A percentile compares a stretch with the other conserved stretches of the same genome.
Evolutionary conservation across 1,140 invertebrate species (phyloP).

Genomic region (Polyergus mexicanus): DNA sequence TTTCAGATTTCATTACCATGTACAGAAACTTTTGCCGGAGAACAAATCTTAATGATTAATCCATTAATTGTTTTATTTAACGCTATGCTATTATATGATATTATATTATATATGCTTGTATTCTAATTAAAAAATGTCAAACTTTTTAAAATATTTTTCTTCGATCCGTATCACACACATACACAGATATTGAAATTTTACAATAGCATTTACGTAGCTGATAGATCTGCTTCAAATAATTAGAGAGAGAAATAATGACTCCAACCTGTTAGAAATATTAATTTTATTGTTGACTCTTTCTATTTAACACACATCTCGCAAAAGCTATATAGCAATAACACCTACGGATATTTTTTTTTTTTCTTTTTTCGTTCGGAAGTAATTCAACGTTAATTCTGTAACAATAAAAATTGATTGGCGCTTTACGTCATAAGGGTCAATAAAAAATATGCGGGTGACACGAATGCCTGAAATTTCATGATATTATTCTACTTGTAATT

Average conservation of each 20-base stretch:
- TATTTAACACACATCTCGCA: neutral
- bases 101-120: neutral
- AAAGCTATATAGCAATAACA: neutral
- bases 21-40: neutral
- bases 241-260: neutral
- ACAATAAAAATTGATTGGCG: conserved; percentile 14
- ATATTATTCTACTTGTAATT: neutral
- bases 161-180: neutral
- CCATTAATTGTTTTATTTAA: conserved; percentile 5
- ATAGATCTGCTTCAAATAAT: neutral
- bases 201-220: neutral
- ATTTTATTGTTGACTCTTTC: neutral
- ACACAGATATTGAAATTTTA: neutral
- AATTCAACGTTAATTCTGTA: conserved; percentile 19
- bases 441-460: neutral
- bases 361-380: neutral
- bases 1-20: neutral
- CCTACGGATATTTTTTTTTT: neutral
- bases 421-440: neutral
- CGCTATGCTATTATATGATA: neutral
- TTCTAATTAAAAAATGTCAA: neutral
- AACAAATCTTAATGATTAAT: conserved; percentile 23
- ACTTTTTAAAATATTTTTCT: neutral
- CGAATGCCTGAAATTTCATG: neutral
- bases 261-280: neutral